Evolutionary conservation across 2,797 vertebrate species (phyloP).

Genomic region (Malacoctenus gilli): DNA sequence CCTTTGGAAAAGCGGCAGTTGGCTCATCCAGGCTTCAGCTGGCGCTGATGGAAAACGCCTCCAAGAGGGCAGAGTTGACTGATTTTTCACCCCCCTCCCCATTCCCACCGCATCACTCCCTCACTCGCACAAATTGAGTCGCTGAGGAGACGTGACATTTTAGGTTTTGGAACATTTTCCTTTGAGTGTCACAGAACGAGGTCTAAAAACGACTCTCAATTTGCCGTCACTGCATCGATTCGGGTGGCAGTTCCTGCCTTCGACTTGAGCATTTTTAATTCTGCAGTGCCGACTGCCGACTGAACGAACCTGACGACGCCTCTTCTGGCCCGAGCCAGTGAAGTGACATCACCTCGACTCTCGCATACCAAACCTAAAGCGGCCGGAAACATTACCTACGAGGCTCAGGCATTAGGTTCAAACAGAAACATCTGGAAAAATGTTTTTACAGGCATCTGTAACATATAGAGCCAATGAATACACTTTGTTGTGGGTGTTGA

Average conservation of each 20-base stretch:
- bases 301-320: conserved; percentile 24
- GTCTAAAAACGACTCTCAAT: too few relatives aligned
- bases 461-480: neutral
- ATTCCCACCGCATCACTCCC: too few relatives aligned
- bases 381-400: conserved; percentile 27
- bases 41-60: conserved; percentile 61
- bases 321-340: conserved; percentile 28
- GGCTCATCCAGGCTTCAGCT: conserved; percentile 51
- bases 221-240: too few relatives aligned
- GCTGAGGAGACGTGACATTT: conserved; percentile 46
- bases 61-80: conserved; percentile 45
- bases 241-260: conserved; percentile 45
- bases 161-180: conserved; percentile 14
- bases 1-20: conserved; percentile 45
- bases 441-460: conserved; percentile 11
- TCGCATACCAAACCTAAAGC: conserved; percentile 38
- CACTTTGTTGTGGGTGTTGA: conserved; percentile 9
- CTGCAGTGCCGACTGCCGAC: conserved; percentile 14
- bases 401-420: conserved; percentile 12
- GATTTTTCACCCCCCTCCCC: conserved; percentile 42
- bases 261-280: conserved; percentile 39
- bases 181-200: too few relatives aligned
- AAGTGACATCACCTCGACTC: conserved; percentile 53
- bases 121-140: conserved; percentile 32
- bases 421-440: conserved; percentile 53